These are phyloP conservation scores for Brachyopa scutellaris DNA, from an alignment of 2,888 invertebrate genomes.

Conservation along the genomic window DNA sequence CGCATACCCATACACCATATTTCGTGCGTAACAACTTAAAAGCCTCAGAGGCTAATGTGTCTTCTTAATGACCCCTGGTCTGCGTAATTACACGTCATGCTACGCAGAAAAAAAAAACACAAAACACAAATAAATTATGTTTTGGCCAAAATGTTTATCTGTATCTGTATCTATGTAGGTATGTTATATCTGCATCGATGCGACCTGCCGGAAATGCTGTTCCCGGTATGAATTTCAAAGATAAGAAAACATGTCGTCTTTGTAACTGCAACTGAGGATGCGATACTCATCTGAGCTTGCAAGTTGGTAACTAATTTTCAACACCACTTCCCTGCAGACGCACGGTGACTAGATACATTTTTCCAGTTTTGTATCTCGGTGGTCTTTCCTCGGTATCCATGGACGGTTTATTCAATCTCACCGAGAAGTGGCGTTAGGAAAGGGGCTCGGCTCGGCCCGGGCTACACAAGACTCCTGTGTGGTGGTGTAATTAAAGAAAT, in stretches of 20 bases:
- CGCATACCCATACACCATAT: not conserved
- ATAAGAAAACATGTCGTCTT: conserved; percentile 55
- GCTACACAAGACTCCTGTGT: no score
- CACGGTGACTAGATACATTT: not conserved
- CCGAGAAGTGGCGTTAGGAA: not conserved
- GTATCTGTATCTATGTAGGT: not conserved
- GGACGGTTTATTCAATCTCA: conserved; percentile 8
- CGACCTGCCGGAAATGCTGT: conserved; percentile 35
- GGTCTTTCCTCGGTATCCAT: conserved; percentile 32
- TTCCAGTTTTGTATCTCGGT: conserved; percentile 15
- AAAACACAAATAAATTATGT: conserved; percentile 18
- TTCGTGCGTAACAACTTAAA: conserved; percentile 58
- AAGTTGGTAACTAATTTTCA: conserved; percentile 58
- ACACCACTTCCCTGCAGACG: conserved; percentile 43
- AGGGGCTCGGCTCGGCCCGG: conserved; percentile 8
- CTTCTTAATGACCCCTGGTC: conserved; percentile 61
- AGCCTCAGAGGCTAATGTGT: conserved; percentile 62
- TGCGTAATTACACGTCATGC: conserved; percentile 47
- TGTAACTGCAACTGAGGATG: conserved; percentile 36
- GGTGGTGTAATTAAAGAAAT: conserved; percentile 58
- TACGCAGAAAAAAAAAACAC: conserved; percentile 5
- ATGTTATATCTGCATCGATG: conserved; percentile 4
- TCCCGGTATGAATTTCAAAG: conserved; percentile 57
- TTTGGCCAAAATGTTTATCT: conserved; percentile 1
- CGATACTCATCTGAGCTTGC: no score